A percentile compares a stretch with the other conserved stretches of the same genome.
Evolutionary conservation across 2,888 invertebrate genomes (phyloP).

Genomic region (Apamea crenata): DNA sequence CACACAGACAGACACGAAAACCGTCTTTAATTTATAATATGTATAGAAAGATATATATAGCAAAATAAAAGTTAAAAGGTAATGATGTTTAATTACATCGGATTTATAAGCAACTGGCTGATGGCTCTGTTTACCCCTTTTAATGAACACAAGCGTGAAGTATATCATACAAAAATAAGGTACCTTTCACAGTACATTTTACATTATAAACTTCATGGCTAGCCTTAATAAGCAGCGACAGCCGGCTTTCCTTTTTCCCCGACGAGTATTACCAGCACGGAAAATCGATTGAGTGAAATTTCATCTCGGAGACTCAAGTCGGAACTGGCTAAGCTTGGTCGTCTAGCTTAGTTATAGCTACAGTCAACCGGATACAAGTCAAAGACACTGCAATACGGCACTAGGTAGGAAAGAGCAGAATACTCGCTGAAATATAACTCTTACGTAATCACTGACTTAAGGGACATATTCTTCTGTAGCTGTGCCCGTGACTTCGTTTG

Average conservation of each 20-base stretch:
- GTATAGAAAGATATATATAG: background rate
- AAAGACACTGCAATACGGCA: slow-evolving; percentile 37
- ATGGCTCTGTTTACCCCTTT: background rate
- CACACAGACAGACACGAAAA: background rate
- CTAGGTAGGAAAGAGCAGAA: slow-evolving; percentile 1
- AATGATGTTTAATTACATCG: background rate
- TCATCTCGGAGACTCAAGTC: slow-evolving; percentile 42
- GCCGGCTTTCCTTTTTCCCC: background rate
- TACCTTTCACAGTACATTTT: background rate
- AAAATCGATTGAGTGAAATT: slow-evolving; percentile 56
- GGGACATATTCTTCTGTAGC: background rate
- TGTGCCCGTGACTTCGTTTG: no score
- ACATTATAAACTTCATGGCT: background rate
- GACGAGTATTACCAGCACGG: slow-evolving; percentile 15
- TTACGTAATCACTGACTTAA: no score
- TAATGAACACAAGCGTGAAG: background rate
- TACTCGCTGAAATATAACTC: background rate
- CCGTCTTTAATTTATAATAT: background rate
- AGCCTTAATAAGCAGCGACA: slow-evolving; percentile 7
- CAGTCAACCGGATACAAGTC: slow-evolving; percentile 35
- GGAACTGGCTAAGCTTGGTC: slow-evolving; percentile 34
- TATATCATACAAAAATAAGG: background rate
- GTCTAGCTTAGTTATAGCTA: background rate
- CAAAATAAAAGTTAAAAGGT: background rate
- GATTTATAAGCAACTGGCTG: background rate